Evolutionary conservation across 2,888 invertebrate genomes (phyloP), one percentile per base, ranked within the genome.

Genomic region (Malthinus flaveolus): DNA sequence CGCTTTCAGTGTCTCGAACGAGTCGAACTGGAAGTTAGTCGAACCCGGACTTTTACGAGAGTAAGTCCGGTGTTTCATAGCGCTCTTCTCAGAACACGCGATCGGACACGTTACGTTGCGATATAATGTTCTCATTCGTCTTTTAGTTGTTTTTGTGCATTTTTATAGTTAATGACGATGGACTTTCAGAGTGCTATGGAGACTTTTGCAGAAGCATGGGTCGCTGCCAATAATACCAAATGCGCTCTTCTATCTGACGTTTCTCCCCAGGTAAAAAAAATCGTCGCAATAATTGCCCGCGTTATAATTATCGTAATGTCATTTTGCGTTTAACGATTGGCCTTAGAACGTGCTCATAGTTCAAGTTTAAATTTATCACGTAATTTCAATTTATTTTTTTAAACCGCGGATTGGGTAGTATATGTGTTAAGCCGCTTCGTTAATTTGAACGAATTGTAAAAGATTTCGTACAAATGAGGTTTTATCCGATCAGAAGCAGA

Each of bases 151-250:
- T 60, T 59, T 55, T 52, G 45, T 59, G 44, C 37, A 63, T 37
- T 23, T 23, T 23, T 44, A 54, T 42, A 61, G 36, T 50, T 56
- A 64, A 71, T 73, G 73, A 77, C 73, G 71, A 95, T 96, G 95
- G 95, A 95, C 91, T 95, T 95, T 87, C 94, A 95, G 85, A 95
- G 95, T 87, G 95, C 95, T 73, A 95, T 96, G 95, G 95, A 96
- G 85, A 95, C 95, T 71, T 95, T 96, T 80, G 95, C 95, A 68
- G 95, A 96, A 84, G 95, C 95, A 71, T 96, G 95, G 95, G 94
- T 95, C 72, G 95, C 95, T 68, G 95, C 94, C 79, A 23, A 23
- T n/a, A 91, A 90, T 78, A 88, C 90, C 73, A 90, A 90, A 79
- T 82, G 84, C 65, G 84, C 83, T 67, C 82, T 79, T 33, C 79